phyloP scores from a whole-genome alignment of 1,140 invertebrate species.

The Ips nitidus region DNA sequence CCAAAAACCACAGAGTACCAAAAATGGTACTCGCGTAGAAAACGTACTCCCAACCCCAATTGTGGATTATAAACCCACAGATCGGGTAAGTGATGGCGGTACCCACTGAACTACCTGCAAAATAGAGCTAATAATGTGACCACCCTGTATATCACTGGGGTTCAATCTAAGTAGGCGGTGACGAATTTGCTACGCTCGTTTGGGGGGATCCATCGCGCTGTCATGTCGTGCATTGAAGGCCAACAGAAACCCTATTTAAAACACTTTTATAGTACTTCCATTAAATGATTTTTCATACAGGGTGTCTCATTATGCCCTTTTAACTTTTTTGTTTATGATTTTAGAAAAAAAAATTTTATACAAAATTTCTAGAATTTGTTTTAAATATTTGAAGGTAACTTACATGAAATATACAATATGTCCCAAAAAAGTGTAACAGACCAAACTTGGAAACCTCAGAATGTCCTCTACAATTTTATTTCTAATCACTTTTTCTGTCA shows the following conservation, averaged over 20 bases:
- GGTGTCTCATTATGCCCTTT: neutral
- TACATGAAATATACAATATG: no score
- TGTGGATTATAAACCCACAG: constrained; percentile 66
- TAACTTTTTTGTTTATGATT: no score
- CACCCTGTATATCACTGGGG: no score
- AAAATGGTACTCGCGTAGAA: constrained; percentile 71
- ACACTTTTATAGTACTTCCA: neutral
- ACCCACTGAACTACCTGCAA: constrained; percentile 66
- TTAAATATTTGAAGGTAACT: no score
- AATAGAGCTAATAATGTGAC: neutral
- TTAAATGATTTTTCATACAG: neutral
- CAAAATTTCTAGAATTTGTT: no score
- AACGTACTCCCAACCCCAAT: constrained; percentile 71
- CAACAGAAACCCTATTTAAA: constrained; percentile 72
- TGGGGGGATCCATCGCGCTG: constrained; percentile 81
- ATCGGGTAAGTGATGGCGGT: constrained; percentile 70
- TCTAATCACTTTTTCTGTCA: no score
- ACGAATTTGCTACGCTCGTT: constrained; percentile 76
- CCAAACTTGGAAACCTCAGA: no score
- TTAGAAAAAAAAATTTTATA: neutral
- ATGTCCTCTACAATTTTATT: no score
- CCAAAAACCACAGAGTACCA: constrained; percentile 67
- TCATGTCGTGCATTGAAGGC: constrained; percentile 80
- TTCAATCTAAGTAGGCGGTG: constrained; percentile 67
- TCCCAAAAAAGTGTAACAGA: no score